phyloP scores from a whole-genome alignment of 2,888 invertebrate genomes.

The Trachelus tabidus region DNA sequence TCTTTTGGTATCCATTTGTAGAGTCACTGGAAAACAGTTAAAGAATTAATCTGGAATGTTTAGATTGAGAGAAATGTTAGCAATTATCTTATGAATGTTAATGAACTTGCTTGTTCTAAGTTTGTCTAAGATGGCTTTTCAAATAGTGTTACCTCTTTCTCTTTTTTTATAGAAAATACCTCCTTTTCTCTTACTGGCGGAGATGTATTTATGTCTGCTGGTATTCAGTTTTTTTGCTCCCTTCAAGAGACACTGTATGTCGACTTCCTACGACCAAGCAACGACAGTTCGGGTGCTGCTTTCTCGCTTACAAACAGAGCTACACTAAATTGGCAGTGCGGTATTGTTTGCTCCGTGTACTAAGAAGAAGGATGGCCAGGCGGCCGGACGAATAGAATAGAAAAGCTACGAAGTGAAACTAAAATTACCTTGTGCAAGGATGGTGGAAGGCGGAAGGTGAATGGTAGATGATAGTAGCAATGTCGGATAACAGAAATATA shows the following conservation, averaged over 20 bases:
- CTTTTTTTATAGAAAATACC: not conserved
- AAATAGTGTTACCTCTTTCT: not conserved
- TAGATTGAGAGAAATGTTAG: not conserved
- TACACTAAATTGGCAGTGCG: slow-evolving; percentile 47
- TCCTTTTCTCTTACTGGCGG: not conserved
- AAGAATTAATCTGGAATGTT: not conserved
- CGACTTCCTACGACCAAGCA: not conserved
- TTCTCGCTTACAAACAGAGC: not conserved
- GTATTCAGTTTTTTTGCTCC: not conserved
- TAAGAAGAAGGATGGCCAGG: slow-evolving; percentile 33
- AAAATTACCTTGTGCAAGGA: slow-evolving; percentile 57
- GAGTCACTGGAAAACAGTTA: not conserved
- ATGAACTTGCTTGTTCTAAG: not conserved
- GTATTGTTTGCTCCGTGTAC: slow-evolving; percentile 41
- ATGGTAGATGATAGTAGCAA: not conserved
- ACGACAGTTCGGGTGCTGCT: not conserved
- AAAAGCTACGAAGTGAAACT: slow-evolving; percentile 60
- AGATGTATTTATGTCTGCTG: not conserved
- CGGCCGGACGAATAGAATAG: slow-evolving; percentile 6
- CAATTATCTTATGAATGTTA: not conserved
- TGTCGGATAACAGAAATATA: not conserved
- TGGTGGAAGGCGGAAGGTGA: slow-evolving; percentile 25
- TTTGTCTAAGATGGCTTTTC: not conserved
- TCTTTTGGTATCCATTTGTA: slow-evolving; percentile 54
- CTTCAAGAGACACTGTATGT: not conserved